Evolutionary conservation across 2,797 vertebrate genomes (phyloP).

Genomic region (Enteromius paludinosus): DNA sequence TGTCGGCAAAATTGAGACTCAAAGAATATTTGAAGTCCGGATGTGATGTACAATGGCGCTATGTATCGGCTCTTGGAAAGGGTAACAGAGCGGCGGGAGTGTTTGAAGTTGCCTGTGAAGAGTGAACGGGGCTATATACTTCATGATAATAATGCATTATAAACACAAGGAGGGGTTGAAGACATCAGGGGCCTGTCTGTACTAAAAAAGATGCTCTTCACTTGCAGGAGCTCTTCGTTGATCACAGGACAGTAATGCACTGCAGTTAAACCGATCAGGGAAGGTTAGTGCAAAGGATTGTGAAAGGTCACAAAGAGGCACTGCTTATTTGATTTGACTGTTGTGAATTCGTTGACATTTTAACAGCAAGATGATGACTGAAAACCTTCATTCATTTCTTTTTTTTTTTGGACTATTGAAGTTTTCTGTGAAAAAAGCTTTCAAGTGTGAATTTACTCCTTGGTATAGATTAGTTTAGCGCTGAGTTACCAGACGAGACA

Average conservation of each 20-base stretch:
- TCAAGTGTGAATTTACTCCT: not conserved
- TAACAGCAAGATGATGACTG: not conserved
- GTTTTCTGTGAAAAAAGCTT: not conserved
- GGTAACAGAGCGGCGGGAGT: constrained; percentile 28
- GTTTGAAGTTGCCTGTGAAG: constrained; percentile 58
- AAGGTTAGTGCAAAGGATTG: constrained; percentile 13
- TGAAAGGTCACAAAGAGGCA: constrained; percentile 12
- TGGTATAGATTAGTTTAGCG: not conserved
- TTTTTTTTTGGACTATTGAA: not conserved
- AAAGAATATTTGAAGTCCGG: constrained; percentile 68
- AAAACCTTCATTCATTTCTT: not conserved
- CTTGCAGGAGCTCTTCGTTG: constrained; percentile 22
- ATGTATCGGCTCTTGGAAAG: constrained; percentile 46
- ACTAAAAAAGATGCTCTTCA: constrained; percentile 31
- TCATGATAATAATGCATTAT: constrained; percentile 63
- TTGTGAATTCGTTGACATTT: not conserved
- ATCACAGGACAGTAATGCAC: constrained; percentile 55
- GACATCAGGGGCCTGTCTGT: constrained; percentile 22
- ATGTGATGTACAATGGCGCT: constrained; percentile 62
- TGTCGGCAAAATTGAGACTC: constrained; percentile 60
- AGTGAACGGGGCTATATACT: constrained; percentile 55
- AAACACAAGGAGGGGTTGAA: constrained; percentile 52
- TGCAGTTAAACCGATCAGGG: constrained; percentile 24
- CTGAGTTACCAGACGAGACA: not conserved
- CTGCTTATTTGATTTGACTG: not conserved